Conservation (phyloP, 2,888 invertebrate genomes). For the Polydrusus tereticollis region DNA sequence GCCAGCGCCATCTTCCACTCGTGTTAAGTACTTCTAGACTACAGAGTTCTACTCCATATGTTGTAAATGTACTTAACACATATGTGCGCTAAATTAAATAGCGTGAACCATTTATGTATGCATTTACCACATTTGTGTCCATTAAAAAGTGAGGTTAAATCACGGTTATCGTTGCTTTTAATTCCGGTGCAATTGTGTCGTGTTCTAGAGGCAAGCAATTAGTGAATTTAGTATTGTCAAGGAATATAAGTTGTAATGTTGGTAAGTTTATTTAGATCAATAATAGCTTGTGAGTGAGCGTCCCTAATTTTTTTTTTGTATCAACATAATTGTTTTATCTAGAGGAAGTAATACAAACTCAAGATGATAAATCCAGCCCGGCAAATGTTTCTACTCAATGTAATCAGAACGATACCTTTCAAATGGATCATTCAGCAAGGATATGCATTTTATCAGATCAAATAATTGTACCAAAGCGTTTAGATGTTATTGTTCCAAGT, state of each 20-base stretch:
- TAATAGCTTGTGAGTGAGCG: too few species aligned
- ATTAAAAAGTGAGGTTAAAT: constrained; percentile 4
- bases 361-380: too few species aligned
- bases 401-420: not conserved
- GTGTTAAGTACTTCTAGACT: too few species aligned
- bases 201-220: not conserved
- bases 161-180: constrained; percentile 3
- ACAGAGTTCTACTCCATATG: too few species aligned
- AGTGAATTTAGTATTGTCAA: not conserved
- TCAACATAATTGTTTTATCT: constrained; percentile 50
- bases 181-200: not conserved
- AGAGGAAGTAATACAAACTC: too few species aligned
- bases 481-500: constrained; percentile 6
- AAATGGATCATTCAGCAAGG: constrained; percentile 17
- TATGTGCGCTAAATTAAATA: too few species aligned
- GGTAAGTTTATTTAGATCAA: too few species aligned
- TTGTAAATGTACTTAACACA: too few species aligned
- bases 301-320: constrained; percentile 19
- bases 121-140: too few species aligned
- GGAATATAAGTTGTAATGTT: constrained; percentile 1
- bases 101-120: too few species aligned
- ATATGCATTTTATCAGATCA: constrained; percentile 11
- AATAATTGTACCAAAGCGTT: constrained; percentile 10
- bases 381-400: constrained; percentile 47
- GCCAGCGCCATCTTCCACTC: too few species aligned